These are phyloP conservation scores for Muscidifurax raptorellus DNA, from an alignment of 1,140 invertebrate genomes.

Conservation along the genomic window DNA sequence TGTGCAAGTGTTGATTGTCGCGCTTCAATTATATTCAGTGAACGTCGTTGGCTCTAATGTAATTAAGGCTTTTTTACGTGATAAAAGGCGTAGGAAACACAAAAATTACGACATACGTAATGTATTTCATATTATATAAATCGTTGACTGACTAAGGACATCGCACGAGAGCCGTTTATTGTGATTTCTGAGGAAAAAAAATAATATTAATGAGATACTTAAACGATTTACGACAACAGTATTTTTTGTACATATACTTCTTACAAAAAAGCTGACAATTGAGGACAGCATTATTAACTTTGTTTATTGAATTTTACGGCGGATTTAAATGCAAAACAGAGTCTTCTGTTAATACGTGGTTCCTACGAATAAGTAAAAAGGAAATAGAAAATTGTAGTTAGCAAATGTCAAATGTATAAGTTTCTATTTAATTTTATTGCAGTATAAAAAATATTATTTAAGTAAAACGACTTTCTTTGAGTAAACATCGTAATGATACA, in stretches of 20 bases:
- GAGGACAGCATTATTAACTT: constrained; percentile 32
- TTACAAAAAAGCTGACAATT: constrained; percentile 31
- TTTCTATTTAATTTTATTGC: constrained; percentile 46
- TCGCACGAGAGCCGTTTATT: constrained; percentile 39
- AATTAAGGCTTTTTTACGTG: neutral
- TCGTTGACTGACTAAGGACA: constrained; percentile 32
- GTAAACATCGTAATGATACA: neutral
- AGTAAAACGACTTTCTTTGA: neutral
- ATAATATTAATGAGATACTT: constrained; percentile 31
- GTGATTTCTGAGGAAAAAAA: constrained; percentile 20
- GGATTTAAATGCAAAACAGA: constrained; percentile 18
- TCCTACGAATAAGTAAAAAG: constrained; percentile 42
- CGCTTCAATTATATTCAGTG: constrained; percentile 42
- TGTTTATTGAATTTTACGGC: constrained; percentile 38
- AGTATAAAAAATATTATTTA: constrained; percentile 16
- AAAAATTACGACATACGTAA: constrained; percentile 29
- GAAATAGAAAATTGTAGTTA: constrained; percentile 50
- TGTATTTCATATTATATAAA: constrained; percentile 45
- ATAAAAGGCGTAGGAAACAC: constrained; percentile 12
- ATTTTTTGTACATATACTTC: constrained; percentile 48
- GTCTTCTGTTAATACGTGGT: constrained; percentile 48
- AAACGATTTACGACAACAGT: constrained; percentile 44
- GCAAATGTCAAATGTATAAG: constrained; percentile 36
- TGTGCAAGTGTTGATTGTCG: constrained; percentile 32
- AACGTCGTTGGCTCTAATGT: neutral